Base-by-base conservation (phyloP, 2,888 invertebrate species). In the Polydrusus cervinus region DNA sequence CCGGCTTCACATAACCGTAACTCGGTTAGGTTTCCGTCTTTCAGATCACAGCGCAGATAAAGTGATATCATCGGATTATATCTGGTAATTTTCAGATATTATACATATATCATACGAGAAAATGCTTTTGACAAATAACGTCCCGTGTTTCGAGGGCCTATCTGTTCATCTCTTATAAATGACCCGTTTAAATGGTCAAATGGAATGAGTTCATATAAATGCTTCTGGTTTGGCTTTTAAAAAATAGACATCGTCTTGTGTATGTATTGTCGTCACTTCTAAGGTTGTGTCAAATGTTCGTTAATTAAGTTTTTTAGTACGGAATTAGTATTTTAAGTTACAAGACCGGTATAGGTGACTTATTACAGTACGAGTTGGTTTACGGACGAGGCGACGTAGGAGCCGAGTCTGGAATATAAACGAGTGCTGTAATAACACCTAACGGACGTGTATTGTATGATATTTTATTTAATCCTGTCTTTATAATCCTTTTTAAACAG, bases 81-180 rank as follows among this genome's bases (percentile, higher is more conserved):
- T 76, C 64, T 78, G 72, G 75, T 79, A 78, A 80, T 79, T 79
- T 79, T 70, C 71, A 79, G 79, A 80, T 80, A 80, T 76, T 69
- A 74, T 74, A 70, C 78, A 79, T 77, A 80, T 80, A 79, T 79
- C 77, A 79, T 77, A 79, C 67, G 71, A 69, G 78, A 76, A 77
- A 77, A 72, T 75, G 76, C 78, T 76, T 78, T 79, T 81, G 82
- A 83, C 81, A 82, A 83, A 83, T 83, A 82, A 83, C 81, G 82
- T 80, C 78, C 79, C 77, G 75, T 74, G 77, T 76, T 78, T 77
- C 68, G 64, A 55, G 16, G 18, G 40, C 40, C 64, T 81, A 80
- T 81, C 80, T 81, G 75, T 78, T 75, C 80, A 82, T 82, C 82
- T 74, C 73, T 71, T 75, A 79, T 82, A 80, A 77, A 80, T 79